Evolutionary conservation across 2,113 vertebrate genomes (phyloP).

Genomic region (Lethenteron reissneri): DNA sequence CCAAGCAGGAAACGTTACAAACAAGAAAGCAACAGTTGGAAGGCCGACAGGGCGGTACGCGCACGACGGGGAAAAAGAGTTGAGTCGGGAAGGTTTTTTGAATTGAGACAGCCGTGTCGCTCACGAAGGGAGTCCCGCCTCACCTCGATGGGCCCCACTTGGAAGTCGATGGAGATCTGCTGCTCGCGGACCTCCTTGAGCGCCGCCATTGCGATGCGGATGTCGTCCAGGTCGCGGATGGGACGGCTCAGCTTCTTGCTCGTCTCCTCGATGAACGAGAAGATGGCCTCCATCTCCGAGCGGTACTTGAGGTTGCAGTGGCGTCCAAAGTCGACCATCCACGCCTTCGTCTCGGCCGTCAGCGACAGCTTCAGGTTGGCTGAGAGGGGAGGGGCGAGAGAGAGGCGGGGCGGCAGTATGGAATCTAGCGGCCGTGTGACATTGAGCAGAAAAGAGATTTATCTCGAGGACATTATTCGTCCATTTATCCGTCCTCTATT

Average conservation of each 20-base stretch:
- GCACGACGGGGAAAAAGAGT: too few species aligned
- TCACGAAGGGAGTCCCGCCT: constrained; percentile 6
- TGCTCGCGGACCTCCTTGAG: constrained; percentile 65
- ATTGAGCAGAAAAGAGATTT: too few species aligned
- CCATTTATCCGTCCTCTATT: too few species aligned
- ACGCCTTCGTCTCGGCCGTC: constrained; percentile 53
- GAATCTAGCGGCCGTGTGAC: too few species aligned
- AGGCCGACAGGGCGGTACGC: too few species aligned
- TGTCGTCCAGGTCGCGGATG: constrained; percentile 72
- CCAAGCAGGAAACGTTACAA: too few species aligned
- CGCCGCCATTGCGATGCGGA: constrained; percentile 54
- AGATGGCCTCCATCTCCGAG: constrained; percentile 61
- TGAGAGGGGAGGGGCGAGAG: constrained; percentile 16
- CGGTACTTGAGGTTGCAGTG: constrained; percentile 60
- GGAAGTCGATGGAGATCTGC: constrained; percentile 51
- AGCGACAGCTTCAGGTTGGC: constrained; percentile 56
- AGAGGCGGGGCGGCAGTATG: too few species aligned
- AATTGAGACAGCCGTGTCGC: too few species aligned
- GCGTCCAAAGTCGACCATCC: constrained; percentile 47
- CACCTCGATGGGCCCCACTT: constrained; percentile 74
- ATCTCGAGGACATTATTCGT: too few species aligned
- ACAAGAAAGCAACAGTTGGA: too few species aligned
- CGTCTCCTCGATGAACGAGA: constrained; percentile 52
- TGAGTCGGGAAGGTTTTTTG: too few species aligned
- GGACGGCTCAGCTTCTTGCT: constrained; percentile 53